Percentiles rank a stretch among this genome's conserved stretches.
Conservation (phyloP, 1,140 invertebrate genomes). For the Eupeodes corollae region DNA sequence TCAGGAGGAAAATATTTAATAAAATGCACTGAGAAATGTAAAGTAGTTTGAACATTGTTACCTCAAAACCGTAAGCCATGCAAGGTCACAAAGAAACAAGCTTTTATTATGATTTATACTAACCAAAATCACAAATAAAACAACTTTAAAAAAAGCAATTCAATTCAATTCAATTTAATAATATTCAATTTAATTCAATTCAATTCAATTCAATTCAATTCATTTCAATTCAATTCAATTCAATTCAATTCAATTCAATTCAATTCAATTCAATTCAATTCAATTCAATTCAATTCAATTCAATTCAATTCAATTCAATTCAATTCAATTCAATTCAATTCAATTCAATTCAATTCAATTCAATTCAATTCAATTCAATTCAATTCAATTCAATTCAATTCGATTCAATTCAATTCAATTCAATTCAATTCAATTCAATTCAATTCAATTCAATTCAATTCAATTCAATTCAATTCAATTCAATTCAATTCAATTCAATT, state of each 20-base stretch:
- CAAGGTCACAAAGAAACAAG: too few species aligned
- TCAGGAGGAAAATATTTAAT: too few species aligned
- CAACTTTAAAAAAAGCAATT: too few species aligned
- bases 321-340: background rate
- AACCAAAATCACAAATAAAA: too few species aligned
- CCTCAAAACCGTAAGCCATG: too few species aligned
- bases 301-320: conserved; percentile 1
- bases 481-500: conserved; percentile 6
- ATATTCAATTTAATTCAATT: background rate
- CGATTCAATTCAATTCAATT: conserved; percentile 2
- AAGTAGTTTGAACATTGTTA: too few species aligned
- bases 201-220: conserved; percentile 1
- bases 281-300: conserved; percentile 1
- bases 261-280: background rate
- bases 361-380: conserved; percentile 1
- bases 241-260: conserved; percentile 1
- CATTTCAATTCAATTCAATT: conserved; percentile 1
- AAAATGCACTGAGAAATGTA: too few species aligned
- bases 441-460: conserved; percentile 5
- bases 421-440: conserved; percentile 5
- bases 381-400: conserved; percentile 1
- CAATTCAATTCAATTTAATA: background rate
- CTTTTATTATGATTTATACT: too few species aligned
- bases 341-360: conserved; percentile 1
- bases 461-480: conserved; percentile 5